Evolutionary conservation across 2,113 vertebrate species (phyloP), one percentile per base, ranked within the genome.

Genomic region (Cavia porcellus): DNA sequence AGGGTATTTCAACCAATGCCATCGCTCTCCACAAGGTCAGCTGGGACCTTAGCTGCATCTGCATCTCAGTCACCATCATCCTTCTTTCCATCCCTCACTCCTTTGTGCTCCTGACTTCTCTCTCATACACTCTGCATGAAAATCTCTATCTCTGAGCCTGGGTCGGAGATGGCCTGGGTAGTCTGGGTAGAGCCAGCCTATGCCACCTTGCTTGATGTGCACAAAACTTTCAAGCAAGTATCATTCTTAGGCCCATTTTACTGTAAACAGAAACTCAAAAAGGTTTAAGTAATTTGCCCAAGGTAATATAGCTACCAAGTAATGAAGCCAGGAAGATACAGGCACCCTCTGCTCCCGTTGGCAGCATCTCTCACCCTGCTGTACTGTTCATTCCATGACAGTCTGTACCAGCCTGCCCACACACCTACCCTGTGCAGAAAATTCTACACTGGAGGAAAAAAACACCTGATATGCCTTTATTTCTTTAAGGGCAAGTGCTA

Each of bases 231-330:
- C 28, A 35, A 64, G 42, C 12, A 32, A 81, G 52, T 62, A 57
- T 7, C 14, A 80, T 24, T 88, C 38, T 75, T 80, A 64, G 0
- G 9, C 20, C 50, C 14, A 24, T 88, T 82, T 86, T 52, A 83
- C 92, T 64, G 35, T 62, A 86, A 55, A 92, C 45, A 85, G 42
- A 87, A 89, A 90, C 32, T 84, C 79, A 62, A 94, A 82, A 42
- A 86, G 12, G 15, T 62, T 72, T 96, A 87, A 57, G 32, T 52
- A 59, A 57, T 50, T 77, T 68, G 8, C 32, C 42, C 2, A 42
- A 38, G 7, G 32, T 70, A 57, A n/a, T 3, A 24, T 12, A 92
- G n/a, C 35, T 92, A 32, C 35, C 28, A 38, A 50, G 24, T 47
- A 32, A 14, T 20, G 85, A 22, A 19, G 57, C 61, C 59, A 89